Conservation (phyloP, 2,113 vertebrate genomes). For the Brachyistius frenatus region DNA sequence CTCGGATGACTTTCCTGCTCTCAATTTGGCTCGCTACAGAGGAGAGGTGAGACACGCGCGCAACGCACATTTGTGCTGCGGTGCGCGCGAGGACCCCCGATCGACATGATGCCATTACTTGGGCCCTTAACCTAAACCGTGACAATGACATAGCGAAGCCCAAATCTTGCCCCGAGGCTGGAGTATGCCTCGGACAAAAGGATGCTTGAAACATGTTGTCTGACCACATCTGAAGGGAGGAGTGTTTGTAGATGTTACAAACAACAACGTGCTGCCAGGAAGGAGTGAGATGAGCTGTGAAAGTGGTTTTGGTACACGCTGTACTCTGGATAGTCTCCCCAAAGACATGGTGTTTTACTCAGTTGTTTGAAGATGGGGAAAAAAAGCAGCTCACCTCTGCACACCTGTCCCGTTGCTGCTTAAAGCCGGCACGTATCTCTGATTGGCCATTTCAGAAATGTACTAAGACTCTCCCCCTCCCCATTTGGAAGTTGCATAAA, state of each 20-base stretch:
- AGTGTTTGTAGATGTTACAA: too few relatives aligned
- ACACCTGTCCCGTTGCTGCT: slow-evolving; percentile 1
- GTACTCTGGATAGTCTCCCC: not conserved
- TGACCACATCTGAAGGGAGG: slow-evolving; percentile 3
- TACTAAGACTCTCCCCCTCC: not conserved
- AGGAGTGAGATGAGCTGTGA: not conserved
- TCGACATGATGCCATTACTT: not conserved
- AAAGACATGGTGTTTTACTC: not conserved
- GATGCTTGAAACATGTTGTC: not conserved
- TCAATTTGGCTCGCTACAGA: slow-evolving; percentile 92
- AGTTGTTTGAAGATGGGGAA: not conserved
- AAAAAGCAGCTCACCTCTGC: not conserved
- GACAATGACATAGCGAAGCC: not conserved
- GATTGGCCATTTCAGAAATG: not conserved
- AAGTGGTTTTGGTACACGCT: not conserved
- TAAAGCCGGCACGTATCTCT: not conserved
- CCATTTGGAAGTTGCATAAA: not conserved
- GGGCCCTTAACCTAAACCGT: not conserved
- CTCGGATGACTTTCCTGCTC: slow-evolving; percentile 88
- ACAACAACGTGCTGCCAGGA: not conserved
- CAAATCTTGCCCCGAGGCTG: not conserved
- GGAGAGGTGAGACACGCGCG: slow-evolving; percentile 88
- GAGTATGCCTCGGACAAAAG: not conserved
- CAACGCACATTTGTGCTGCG: not conserved
- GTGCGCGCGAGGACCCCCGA: not conserved